Evolutionary conservation across 2,888 invertebrate genomes (phyloP), one percentile per base, ranked within the genome.

Genomic region (Magallana nippona): DNA sequence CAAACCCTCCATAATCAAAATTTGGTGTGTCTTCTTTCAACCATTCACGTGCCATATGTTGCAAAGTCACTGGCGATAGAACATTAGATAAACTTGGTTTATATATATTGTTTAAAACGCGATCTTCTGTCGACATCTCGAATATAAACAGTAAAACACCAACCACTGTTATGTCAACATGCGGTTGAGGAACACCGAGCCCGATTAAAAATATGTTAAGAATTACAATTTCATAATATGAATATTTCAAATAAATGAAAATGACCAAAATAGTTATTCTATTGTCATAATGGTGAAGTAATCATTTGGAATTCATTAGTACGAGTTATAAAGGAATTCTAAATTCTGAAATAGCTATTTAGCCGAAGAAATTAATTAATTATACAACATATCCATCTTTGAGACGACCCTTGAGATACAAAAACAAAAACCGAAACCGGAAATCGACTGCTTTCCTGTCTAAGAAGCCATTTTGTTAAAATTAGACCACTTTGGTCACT

Each of bases 1-100:
- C 93, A 86, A 92, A 93, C 8, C 93, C 94, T 2, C 93, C 93
- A 87, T 92, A 93, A 84, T 94, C 94, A 89, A 94, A 94, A 86
- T 89, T 92, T n/a, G 93, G 92, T 0, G 92, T 89, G 88, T 94
- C 93, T 84, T 94, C 94, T 83, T 91, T 91, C 55, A 94, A 84
- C 93, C 93, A 94, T 83, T 91, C 91, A 71, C 93, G 86, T 0
- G 91, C 93, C 81, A 91, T 86, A 82, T 92, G 91, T 57, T 89
- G 88, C 32, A 93, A 83, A 81, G 89, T 89, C 79, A 91, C 87
- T 84, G 94, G 91, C 92, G 94, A 94, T 91, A 95, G 92, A 91
- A 84, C 82, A 84, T 91, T 90, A 3, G 87, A 81, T 44, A 90
- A 79, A 57, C 86, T 88, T 10, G 89, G 88, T 82, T 87, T 89